Evolutionary conservation across 1,140 invertebrate species (phyloP).

Genomic region (Lepidotrigona ventralis): DNA sequence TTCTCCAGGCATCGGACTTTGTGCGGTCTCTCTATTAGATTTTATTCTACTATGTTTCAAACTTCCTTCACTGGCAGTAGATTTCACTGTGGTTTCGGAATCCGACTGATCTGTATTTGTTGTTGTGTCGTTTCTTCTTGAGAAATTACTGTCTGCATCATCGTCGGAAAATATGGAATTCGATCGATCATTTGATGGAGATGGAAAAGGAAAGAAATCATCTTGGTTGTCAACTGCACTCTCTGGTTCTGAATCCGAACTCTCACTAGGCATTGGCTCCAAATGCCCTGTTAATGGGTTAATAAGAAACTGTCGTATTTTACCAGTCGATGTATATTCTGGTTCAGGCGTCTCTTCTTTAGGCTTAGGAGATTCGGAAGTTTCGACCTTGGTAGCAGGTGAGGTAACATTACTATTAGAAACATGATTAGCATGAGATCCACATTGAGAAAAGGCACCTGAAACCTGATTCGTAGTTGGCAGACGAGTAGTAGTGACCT

Average conservation of each 20-base stretch:
- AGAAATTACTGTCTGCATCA: slow-evolving; percentile 81
- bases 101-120: slow-evolving; percentile 84
- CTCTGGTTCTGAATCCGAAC: slow-evolving; percentile 79
- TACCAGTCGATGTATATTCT: slow-evolving; percentile 80
- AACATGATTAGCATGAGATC: slow-evolving; percentile 60
- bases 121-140: slow-evolving; percentile 79
- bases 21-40: slow-evolving; percentile 71
- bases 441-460: slow-evolving; percentile 69
- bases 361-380: slow-evolving; percentile 54
- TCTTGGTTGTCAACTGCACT: slow-evolving; percentile 80
- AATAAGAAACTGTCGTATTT: slow-evolving; percentile 88
- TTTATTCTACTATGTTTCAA: slow-evolving; percentile 78
- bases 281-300: slow-evolving; percentile 93
- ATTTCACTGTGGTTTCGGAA: slow-evolving; percentile 82
- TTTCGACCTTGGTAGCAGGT: slow-evolving; percentile 46
- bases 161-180: slow-evolving; percentile 83
- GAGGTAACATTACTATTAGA: slow-evolving; percentile 46
- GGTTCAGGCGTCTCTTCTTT: slow-evolving; percentile 68
- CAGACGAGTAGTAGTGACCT: slow-evolving; percentile 65
- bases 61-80: slow-evolving; percentile 80
- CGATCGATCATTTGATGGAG: slow-evolving; percentile 81
- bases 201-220: slow-evolving; percentile 81
- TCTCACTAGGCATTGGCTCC: slow-evolving; percentile 89
- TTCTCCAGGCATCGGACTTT: slow-evolving; percentile 82
- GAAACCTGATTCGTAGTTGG: slow-evolving; percentile 65